Base-by-base conservation (phyloP, 2,888 invertebrate species). In the Callinectes sapidus region DNA sequence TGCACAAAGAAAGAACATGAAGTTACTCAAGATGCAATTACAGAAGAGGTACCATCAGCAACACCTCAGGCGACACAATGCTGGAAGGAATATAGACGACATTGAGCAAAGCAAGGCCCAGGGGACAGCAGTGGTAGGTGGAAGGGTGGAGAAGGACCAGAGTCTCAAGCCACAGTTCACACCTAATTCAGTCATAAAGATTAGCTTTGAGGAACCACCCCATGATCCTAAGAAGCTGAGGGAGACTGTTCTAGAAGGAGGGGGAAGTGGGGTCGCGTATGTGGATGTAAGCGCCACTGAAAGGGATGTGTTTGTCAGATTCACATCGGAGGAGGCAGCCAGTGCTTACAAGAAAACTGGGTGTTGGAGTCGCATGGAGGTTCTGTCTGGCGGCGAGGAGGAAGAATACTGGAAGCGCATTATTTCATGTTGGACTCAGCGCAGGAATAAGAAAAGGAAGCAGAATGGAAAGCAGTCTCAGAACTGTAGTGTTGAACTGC, bases 1-100 rank as follows among this genome's bases (percentile, higher is more conserved):
- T 90, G 87, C 90, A 77, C 93, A 94, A 61, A 91, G 87, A 92
- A 89, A 92, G 89, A 93, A 94, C 89, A 92, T 93, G 93, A 92
- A 87, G 91, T 87, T 87, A 28, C 61, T 92, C 28, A 93, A 90
- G 90, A 61, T 90, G 87, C 55, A 85, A 18, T 55, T 87, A 35
- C 86, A 77, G 35, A 71, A 71, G 3, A 86, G 92, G 42, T n/a
- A 61, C 23, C 42, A 89, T n/a, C n/a, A 39, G 14, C 61, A 35
- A 42, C 89, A 89, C 13, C n/a, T 13, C 71, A 10, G n/a, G 10
- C 13, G 14, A 23, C 23, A 23, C 35, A 2, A 18, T 35, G 23
- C 28, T 0, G 42, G 42, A 16, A n/a, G 42, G 35, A n/a, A 28
- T 6, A 14, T 61, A 14, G 90, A 90, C 35, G 81, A 90, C 55